A percentile compares a stretch with the other conserved stretches of the same genome.
These are phyloP conservation scores for Boulengeromyrus knoepffleri DNA, from an alignment of 2,113 vertebrate genomes.

Conservation along the genomic window DNA sequence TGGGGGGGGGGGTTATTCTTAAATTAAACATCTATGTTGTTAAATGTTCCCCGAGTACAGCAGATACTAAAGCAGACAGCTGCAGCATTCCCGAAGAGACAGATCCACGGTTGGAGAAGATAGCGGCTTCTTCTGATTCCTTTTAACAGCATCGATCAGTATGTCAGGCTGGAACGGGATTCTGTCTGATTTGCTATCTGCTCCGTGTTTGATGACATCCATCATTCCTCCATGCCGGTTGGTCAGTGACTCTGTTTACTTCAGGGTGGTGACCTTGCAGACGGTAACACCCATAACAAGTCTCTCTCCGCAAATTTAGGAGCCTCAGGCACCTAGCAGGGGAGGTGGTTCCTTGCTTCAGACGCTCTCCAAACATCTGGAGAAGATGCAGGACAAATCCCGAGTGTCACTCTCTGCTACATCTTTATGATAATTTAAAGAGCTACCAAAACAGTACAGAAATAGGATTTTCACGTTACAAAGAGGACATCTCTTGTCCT, in stretches of 20 bases:
- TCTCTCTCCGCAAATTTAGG: not conserved
- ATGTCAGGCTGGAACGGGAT: not conserved
- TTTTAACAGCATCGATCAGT: not conserved
- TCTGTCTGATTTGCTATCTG: not conserved
- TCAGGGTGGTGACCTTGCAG: not conserved
- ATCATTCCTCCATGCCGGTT: not conserved
- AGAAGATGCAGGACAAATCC: not conserved
- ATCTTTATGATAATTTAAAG: not conserved
- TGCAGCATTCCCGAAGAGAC: not conserved
- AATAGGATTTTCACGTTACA: not conserved
- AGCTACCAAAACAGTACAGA: not conserved
- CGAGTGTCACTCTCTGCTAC: not conserved
- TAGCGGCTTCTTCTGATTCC: not conserved
- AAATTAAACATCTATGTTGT: not conserved
- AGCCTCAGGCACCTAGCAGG: not conserved
- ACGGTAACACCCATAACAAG: not conserved
- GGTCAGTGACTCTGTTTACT: not conserved
- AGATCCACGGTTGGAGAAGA: not conserved
- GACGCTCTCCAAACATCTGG: not conserved
- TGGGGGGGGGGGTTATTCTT: not conserved
- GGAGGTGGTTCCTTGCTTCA: not conserved
- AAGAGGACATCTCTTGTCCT: not conserved
- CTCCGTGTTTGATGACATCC: not conserved
- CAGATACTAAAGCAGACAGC: not conserved
- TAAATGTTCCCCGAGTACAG: not conserved